phyloP scores from a whole-genome alignment of 1,140 invertebrate genomes.

The Apolygus lucorum region DNA sequence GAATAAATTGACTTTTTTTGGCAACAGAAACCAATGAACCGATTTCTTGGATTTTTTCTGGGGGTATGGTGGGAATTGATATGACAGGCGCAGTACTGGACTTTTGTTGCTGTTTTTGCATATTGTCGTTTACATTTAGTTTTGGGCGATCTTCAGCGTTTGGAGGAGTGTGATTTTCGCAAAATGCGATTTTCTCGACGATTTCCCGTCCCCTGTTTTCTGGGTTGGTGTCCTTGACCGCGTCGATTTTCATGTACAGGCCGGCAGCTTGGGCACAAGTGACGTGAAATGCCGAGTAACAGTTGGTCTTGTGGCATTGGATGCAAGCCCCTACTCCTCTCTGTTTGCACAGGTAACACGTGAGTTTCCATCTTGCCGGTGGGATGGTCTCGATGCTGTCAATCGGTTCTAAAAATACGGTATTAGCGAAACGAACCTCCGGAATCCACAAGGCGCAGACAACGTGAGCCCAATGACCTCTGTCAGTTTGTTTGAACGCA shows the following conservation, averaged over 20 bases:
- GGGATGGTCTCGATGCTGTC: slow-evolving; percentile 94
- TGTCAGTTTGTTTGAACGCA: slow-evolving; percentile 97
- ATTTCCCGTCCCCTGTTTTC: slow-evolving; percentile 39
- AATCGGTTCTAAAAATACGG: slow-evolving; percentile 94
- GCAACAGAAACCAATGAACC: slow-evolving; percentile 57
- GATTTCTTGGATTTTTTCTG: slow-evolving; percentile 79
- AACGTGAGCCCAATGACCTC: slow-evolving; percentile 94
- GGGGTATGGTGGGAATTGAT: slow-evolving; percentile 86
- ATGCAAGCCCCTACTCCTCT: slow-evolving; percentile 91
- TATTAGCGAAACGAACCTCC: slow-evolving; percentile 95
- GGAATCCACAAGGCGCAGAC: slow-evolving; percentile 99
- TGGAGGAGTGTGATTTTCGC: slow-evolving; percentile 83
- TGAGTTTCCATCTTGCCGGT: slow-evolving; percentile 85
- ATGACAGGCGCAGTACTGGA: slow-evolving; percentile 82
- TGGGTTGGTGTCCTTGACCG: slow-evolving; percentile 52
- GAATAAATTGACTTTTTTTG: slow-evolving; percentile 78
- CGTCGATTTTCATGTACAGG: slow-evolving; percentile 91
- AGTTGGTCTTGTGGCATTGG: slow-evolving; percentile 93
- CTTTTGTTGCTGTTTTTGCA: slow-evolving; percentile 65
- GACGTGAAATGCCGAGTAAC: slow-evolving; percentile 96
- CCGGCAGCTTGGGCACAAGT: slow-evolving; percentile 97
- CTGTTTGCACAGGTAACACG: slow-evolving; percentile 95
- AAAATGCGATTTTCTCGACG: slow-evolving; percentile 92
- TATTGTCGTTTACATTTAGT: not conserved
- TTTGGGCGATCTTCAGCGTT: slow-evolving; percentile 48